Conservation (phyloP, 2,888 invertebrate species). For the Ypsolopha sequella region DNA sequence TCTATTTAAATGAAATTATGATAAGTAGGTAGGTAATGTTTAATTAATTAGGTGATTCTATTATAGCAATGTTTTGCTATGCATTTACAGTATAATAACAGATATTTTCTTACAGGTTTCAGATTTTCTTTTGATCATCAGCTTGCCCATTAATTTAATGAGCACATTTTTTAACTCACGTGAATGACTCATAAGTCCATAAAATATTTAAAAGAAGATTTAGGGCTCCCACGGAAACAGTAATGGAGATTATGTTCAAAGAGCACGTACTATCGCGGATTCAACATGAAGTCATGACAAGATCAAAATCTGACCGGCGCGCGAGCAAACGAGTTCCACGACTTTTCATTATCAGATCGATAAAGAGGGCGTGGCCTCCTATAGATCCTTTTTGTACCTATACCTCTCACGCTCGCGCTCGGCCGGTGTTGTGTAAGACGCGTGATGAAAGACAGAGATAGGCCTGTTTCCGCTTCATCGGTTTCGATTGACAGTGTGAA, state of each 20-base stretch:
- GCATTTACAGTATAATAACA: too few relatives aligned
- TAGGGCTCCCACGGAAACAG: conserved; percentile 48
- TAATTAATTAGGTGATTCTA: too few relatives aligned
- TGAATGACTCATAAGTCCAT: conserved; percentile 34
- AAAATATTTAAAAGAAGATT: conserved; percentile 34
- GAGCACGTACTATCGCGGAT: conserved; percentile 41
- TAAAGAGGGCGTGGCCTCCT: conserved; percentile 47
- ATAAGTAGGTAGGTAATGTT: too few relatives aligned
- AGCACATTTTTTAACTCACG: too few relatives aligned
- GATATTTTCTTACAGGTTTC: too few relatives aligned
- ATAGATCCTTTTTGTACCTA: conserved; percentile 17
- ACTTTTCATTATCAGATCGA: conserved; percentile 54
- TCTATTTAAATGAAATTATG: too few relatives aligned
- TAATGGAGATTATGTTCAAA: conserved; percentile 60
- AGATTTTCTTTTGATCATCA: too few relatives aligned
- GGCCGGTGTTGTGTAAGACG: conserved; percentile 2
- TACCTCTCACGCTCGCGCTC: conserved; percentile 25
- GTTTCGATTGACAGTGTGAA: conserved; percentile 13
- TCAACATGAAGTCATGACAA: conserved; percentile 35
- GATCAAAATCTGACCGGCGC: conserved; percentile 47
- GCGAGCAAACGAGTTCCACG: conserved; percentile 37
- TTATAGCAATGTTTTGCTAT: too few relatives aligned
- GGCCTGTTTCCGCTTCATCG: conserved; percentile 41
- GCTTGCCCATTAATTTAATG: too few relatives aligned
- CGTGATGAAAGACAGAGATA: conserved; percentile 27